Base-by-base conservation (phyloP, 2,888 invertebrate genomes). In the Ypsolopha scabrella region DNA sequence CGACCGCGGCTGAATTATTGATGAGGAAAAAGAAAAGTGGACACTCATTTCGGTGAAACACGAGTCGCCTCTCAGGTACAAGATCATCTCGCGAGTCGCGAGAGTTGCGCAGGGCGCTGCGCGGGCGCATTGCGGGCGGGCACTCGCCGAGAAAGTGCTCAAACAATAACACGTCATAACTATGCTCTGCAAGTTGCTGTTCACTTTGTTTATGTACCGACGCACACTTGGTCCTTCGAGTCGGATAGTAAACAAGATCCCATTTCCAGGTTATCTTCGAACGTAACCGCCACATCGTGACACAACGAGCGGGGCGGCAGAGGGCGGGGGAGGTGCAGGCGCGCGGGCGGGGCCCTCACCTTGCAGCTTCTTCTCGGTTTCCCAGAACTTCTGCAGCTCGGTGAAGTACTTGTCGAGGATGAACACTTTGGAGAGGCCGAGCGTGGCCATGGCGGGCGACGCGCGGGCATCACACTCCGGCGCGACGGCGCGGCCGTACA, bases 371-470 rank as follows among this genome's bases (percentile, higher is more conserved):
- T 96, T 96, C 87, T 97, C 97, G 58, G 96, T 95, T 87, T 96
- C 96, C 95, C 96, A 95, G 88, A 96, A 95, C 88, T 97, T 97
- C 82, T 96, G 96, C 83, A 97, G 90, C 88, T 97, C 97, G 63
- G 95, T 96, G 88, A 97, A 97, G 88, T 97, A 97, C 87, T 97
- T 97, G 92, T 97, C 97, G 90, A 97, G 91, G 82, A 97, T 97
- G 91, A 96, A 97, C 86, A 96, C 96, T 90, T 97, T 97, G 79
- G 96, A 96, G 71, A 96, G 93, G 89, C 96, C 96, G 88, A 96
- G 91, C 86, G 96, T 96, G 90, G 96, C 96, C 96, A 96, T 96
- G 87, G 76, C 83, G 79, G 73, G 73, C 72, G 73, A 67, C 72
- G 77, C 76, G 79, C 76, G 72, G 67, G 68, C 83, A 80, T 79